Percentiles rank a stretch among this genome's conserved stretches.
Evolutionary conservation across 2,113 vertebrate genomes (phyloP).

Genomic region (Globicephala melas): DNA sequence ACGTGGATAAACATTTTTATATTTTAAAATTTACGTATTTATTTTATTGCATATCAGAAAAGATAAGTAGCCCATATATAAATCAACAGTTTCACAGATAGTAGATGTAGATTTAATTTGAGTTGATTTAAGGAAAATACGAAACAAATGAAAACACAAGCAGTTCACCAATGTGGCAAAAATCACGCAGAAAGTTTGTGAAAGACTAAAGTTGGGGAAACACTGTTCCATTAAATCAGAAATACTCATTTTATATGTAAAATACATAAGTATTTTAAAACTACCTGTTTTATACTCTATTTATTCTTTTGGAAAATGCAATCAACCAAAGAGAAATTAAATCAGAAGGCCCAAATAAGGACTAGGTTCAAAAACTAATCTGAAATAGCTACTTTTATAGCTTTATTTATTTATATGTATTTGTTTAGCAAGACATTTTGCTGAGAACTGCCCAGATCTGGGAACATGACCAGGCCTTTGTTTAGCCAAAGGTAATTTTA

Average conservation of each 20-base stretch:
- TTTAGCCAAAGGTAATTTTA: slow-evolving; percentile 15
- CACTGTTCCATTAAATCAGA: background rate
- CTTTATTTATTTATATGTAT: background rate
- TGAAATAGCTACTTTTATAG: background rate
- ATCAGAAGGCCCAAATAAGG: background rate
- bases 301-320: background rate
- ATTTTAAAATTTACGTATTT: background rate
- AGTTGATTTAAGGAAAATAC: slow-evolving; percentile 34
- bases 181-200: background rate
- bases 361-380: background rate
- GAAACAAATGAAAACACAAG: background rate
- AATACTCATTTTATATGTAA: background rate
- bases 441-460: background rate
- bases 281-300: background rate
- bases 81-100: background rate
- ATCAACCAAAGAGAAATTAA: background rate
- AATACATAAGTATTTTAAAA: background rate
- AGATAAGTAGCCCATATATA: background rate
- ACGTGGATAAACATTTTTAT: background rate
- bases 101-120: background rate
- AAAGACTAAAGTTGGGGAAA: background rate
- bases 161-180: slow-evolving; percentile 1
- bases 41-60: background rate
- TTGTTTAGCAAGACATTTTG: background rate
- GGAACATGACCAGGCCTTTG: slow-evolving; percentile 4